These are phyloP conservation scores for Aphis gossypii DNA, from an alignment of 1,140 invertebrate genomes.

Conservation along the genomic window DNA sequence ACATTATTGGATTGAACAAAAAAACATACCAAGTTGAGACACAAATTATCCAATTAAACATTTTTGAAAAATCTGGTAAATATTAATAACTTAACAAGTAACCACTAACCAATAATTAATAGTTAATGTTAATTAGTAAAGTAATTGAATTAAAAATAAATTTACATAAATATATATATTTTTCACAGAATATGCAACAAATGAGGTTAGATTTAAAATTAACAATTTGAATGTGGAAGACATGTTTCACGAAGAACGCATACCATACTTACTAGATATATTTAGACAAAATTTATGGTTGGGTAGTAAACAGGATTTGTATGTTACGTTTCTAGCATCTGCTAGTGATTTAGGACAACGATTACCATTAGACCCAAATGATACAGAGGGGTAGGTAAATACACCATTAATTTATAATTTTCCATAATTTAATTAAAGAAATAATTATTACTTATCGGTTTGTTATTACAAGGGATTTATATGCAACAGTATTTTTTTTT, in stretches of 20 bases:
- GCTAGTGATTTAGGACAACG: slow-evolving; percentile 83
- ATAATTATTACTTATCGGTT: background rate
- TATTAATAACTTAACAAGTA: background rate
- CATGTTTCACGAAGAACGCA: slow-evolving; percentile 73
- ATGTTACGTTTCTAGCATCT: slow-evolving; percentile 82
- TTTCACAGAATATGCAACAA: slow-evolving; percentile 70
- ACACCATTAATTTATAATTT: background rate
- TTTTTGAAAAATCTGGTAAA: slow-evolving; percentile 18
- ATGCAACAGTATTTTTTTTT: too few species aligned
- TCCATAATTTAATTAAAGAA: background rate
- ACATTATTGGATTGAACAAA: slow-evolving; percentile 53
- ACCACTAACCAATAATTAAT: background rate
- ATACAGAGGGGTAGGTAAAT: slow-evolving; percentile 80
- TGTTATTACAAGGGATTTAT: too few species aligned
- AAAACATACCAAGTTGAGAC: slow-evolving; percentile 35
- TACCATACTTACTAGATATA: slow-evolving; percentile 77
- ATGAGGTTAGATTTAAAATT: slow-evolving; percentile 86
- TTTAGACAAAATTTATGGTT: slow-evolving; percentile 71
- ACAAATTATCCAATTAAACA: slow-evolving; percentile 34
- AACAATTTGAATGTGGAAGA: slow-evolving; percentile 88
- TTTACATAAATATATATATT: background rate
- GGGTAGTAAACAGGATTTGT: slow-evolving; percentile 71
- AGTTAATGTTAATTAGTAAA: background rate
- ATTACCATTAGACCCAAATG: slow-evolving; percentile 79
- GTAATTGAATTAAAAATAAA: background rate